These are phyloP conservation scores for Pseudochromis fuscus DNA, from an alignment of 2,797 vertebrate genomes.

Conservation along the genomic window DNA sequence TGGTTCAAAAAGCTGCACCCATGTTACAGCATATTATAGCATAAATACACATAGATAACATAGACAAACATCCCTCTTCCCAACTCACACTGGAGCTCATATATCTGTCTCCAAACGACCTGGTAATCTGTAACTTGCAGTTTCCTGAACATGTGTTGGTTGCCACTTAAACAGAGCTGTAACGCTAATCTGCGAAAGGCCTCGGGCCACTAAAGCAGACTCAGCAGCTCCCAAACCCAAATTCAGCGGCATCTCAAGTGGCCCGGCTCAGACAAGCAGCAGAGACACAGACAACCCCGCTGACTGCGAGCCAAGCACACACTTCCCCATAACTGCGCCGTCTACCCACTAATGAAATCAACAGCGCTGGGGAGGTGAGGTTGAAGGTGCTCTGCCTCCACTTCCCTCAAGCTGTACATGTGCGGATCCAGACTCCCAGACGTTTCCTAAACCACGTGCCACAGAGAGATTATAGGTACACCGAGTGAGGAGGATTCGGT, in stretches of 20 bases:
- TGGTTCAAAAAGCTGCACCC: neutral
- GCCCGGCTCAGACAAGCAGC: slow-evolving; percentile 55
- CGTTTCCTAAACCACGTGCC: slow-evolving; percentile 70
- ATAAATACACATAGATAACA: slow-evolving; percentile 12
- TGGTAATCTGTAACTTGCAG: slow-evolving; percentile 38
- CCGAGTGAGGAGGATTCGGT: slow-evolving; percentile 59
- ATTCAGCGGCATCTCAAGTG: slow-evolving; percentile 65
- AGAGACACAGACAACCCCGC: slow-evolving; percentile 57
- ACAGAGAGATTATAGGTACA: slow-evolving; percentile 56
- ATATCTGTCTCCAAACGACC: slow-evolving; percentile 50
- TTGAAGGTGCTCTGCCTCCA: slow-evolving; percentile 56
- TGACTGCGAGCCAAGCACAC: slow-evolving; percentile 55
- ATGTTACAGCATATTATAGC: too few relatives aligned
- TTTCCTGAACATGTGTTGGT: slow-evolving; percentile 44
- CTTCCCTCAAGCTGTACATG: slow-evolving; percentile 39
- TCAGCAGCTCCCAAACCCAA: slow-evolving; percentile 54
- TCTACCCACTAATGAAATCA: slow-evolving; percentile 70
- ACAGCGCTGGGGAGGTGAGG: slow-evolving; percentile 65
- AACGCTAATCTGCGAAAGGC: slow-evolving; percentile 37
- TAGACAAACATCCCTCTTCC: slow-evolving; percentile 20
- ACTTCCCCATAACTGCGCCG: slow-evolving; percentile 52
- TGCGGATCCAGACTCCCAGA: slow-evolving; percentile 59
- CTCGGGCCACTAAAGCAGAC: slow-evolving; percentile 45
- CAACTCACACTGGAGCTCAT: slow-evolving; percentile 18
- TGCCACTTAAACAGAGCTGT: slow-evolving; percentile 25